phyloP scores from a whole-genome alignment of 2,113 vertebrate species.

The Gopherus evgoodei region DNA sequence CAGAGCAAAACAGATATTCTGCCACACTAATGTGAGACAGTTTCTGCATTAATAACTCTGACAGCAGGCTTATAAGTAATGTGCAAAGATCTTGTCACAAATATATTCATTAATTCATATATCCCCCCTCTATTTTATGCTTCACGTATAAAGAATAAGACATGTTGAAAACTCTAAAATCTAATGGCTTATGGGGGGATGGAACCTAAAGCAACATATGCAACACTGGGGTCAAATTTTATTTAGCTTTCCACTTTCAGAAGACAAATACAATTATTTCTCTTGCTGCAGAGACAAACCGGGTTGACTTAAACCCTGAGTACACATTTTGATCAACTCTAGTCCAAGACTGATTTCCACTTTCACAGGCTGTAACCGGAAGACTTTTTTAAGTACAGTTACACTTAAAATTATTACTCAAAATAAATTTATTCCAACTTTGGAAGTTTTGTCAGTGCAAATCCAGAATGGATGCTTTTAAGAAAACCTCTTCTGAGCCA shows the following conservation, averaged over 20 bases:
- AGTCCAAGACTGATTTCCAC: background rate
- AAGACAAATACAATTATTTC: conserved; percentile 17
- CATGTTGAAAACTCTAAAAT: conserved; percentile 30
- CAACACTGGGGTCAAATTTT: conserved; percentile 7
- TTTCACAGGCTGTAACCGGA: conserved; percentile 3
- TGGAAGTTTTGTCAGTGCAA: background rate
- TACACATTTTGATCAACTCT: conserved; percentile 27
- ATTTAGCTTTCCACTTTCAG: conserved; percentile 19
- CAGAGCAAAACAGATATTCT: conserved; percentile 36
- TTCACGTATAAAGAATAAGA: background rate
- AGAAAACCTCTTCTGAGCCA: background rate
- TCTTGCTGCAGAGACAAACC: background rate
- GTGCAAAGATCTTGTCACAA: conserved; percentile 4
- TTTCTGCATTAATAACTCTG: conserved; percentile 58
- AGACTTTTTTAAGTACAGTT: background rate
- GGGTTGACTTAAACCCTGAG: background rate
- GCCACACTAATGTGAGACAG: conserved; percentile 3
- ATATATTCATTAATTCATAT: conserved; percentile 25
- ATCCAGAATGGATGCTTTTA: background rate
- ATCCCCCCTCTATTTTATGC: conserved; percentile 5
- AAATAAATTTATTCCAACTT: conserved; percentile 31
- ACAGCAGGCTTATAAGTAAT: conserved; percentile 32
- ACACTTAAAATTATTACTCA: background rate
- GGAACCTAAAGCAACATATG: background rate
- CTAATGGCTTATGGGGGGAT: conserved; percentile 1